phyloP scores from a whole-genome alignment of 2,113 vertebrate genomes.

The Ramphastos sulfuratus region DNA sequence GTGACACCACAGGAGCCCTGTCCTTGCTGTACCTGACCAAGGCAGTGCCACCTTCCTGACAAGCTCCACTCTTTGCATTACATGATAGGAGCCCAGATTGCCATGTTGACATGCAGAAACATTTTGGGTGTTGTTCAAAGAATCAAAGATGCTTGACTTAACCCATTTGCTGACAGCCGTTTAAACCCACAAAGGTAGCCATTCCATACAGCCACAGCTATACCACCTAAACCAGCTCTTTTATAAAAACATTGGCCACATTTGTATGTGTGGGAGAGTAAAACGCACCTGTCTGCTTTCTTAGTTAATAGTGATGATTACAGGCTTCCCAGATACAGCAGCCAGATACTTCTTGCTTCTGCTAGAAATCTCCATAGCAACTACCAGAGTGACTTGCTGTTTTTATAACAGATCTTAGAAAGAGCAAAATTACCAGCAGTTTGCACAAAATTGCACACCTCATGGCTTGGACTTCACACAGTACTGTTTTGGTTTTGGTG shows the following conservation, averaged over 20 bases:
- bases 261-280: constrained; percentile 41
- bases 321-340: constrained; percentile 39
- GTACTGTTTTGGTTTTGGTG: background rate
- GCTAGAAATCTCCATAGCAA: constrained; percentile 75
- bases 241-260: background rate
- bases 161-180: background rate
- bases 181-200: background rate
- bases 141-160: background rate
- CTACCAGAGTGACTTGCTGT: constrained; percentile 32
- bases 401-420: constrained; percentile 57
- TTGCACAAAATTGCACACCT: constrained; percentile 50
- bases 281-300: background rate
- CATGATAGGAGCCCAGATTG: background rate
- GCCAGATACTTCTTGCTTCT: constrained; percentile 2
- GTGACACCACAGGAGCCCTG: background rate
- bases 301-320: constrained; percentile 41
- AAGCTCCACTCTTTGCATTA: background rate
- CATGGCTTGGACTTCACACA: constrained; percentile 1
- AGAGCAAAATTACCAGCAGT: constrained; percentile 41
- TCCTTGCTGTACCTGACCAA: background rate
- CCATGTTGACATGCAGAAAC: background rate
- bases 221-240: background rate
- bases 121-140: background rate
- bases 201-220: background rate
- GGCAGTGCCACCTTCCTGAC: background rate